A percentile compares a stretch with the other conserved stretches of the same genome.
These are phyloP conservation scores for Caerostris extrusa DNA, from an alignment of 1,140 invertebrate species.

Conservation along the genomic window DNA sequence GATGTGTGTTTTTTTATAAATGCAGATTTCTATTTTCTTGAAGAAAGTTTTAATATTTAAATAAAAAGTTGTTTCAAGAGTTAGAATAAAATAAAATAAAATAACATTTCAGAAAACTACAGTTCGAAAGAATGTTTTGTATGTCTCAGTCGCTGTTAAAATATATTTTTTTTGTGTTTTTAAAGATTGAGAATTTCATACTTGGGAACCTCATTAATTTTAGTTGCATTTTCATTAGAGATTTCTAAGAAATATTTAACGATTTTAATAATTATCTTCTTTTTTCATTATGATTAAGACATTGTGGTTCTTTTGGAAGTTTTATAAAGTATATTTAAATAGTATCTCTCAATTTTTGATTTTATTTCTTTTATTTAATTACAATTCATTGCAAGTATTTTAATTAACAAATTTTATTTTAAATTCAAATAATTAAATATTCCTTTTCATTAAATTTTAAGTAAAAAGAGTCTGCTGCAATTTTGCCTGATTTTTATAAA, in stretches of 20 bases:
- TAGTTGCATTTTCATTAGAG: neutral
- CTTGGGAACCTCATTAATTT: neutral
- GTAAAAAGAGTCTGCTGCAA: too few relatives aligned
- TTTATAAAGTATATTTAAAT: neutral
- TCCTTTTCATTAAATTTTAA: too few relatives aligned
- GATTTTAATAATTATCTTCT: neutral
- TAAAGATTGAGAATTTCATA: neutral
- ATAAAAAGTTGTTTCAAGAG: neutral
- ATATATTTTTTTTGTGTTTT: neutral
- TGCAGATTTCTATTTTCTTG: neutral
- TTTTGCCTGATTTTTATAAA: too few relatives aligned
- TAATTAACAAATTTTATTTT: too few relatives aligned
- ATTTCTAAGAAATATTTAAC: neutral
- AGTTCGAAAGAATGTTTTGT: neutral
- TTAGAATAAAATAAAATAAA: neutral
- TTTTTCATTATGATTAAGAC: slow-evolving; percentile 11
- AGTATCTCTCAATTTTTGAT: too few relatives aligned
- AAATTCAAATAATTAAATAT: too few relatives aligned
- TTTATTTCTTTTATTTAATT: too few relatives aligned
- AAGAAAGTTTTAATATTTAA: neutral
- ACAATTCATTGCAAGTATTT: too few relatives aligned
- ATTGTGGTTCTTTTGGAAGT: neutral
- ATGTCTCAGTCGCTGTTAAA: neutral
- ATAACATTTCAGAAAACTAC: neutral
- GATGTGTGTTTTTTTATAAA: neutral